These are phyloP conservation scores for Campaea margaritaria DNA, from an alignment of 2,888 invertebrate genomes.

Conservation along the genomic window DNA sequence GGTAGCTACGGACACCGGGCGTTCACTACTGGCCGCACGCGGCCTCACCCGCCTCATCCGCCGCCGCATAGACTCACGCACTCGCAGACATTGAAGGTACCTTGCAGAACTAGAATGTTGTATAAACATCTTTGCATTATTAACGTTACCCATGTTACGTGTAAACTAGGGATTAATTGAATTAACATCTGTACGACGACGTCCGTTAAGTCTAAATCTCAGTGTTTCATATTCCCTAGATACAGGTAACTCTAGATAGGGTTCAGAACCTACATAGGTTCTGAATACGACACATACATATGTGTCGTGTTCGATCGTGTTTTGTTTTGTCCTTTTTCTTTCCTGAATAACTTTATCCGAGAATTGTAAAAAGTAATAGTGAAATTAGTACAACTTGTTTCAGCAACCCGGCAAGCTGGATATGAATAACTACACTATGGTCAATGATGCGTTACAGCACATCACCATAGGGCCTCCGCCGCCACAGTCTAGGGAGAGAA, in stretches of 20 bases:
- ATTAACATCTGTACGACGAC: no score
- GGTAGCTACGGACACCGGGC: conserved; percentile 77
- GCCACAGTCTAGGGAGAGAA: conserved; percentile 86
- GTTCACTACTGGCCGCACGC: conserved; percentile 76
- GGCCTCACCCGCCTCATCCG: conserved; percentile 67
- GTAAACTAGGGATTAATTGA: no score
- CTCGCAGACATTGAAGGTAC: conserved; percentile 80
- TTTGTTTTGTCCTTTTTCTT: no score
- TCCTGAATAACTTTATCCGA: neutral
- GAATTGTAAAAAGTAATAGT: conserved; percentile 18
- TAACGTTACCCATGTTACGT: no score
- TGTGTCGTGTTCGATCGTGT: no score
- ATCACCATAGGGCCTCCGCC: conserved; percentile 85
- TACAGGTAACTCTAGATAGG: no score
- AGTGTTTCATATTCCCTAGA: no score
- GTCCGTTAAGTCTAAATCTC: no score
- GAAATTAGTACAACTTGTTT: conserved; percentile 30
- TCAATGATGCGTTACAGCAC: conserved; percentile 92
- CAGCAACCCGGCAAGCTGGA: conserved; percentile 96
- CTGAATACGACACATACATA: no score
- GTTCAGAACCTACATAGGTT: no score
- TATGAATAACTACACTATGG: conserved; percentile 94
- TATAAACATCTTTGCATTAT: no score
- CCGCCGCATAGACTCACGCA: conserved; percentile 65
- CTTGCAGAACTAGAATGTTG: neutral